Evolutionary conservation across 35 echinoderm and acorn worm genomes (phyloP).

Genomic region (Ophiothrix spiculata): DNA sequence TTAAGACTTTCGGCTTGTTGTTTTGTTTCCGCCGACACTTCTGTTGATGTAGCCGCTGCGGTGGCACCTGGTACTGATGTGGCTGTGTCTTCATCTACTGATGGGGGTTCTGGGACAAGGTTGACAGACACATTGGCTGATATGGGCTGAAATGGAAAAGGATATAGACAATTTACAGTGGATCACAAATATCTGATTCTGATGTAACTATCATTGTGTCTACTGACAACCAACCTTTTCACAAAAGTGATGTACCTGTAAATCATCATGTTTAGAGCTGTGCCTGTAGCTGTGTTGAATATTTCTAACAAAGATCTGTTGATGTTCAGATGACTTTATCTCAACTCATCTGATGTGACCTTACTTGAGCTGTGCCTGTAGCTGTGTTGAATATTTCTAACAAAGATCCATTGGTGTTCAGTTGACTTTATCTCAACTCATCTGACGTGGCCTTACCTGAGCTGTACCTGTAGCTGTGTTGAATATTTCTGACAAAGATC

Average conservation of each 20-base stretch:
- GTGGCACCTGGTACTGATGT: slow-evolving; percentile 12
- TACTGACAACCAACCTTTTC: too few species aligned
- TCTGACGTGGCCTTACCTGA: too few species aligned
- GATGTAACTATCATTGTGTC: too few species aligned
- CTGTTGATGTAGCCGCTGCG: slow-evolving; percentile 8
- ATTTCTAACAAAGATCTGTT: slow-evolving; percentile 78
- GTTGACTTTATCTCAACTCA: slow-evolving; percentile 8
- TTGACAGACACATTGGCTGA: background rate
- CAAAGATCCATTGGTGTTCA: slow-evolving; percentile 69
- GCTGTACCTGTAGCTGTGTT: slow-evolving; percentile 38
- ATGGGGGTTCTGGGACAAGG: background rate
- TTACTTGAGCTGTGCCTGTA: too few species aligned
- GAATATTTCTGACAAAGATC: slow-evolving; percentile 82
- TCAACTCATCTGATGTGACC: slow-evolving; percentile 29
- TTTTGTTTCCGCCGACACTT: slow-evolving; percentile 57
- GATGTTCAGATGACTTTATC: slow-evolving; percentile 37
- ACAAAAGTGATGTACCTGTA: too few species aligned
- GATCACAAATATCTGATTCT: too few species aligned
- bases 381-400: slow-evolving; percentile 76
- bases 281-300: slow-evolving; percentile 58
- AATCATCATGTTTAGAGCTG: too few species aligned
- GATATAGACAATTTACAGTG: too few species aligned
- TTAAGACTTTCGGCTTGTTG: slow-evolving; percentile 72
- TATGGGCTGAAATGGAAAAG: background rate
- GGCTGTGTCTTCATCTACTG: background rate